Evolutionary conservation across 2,888 invertebrate species (phyloP).

Genomic region (Euzophera pinguis): DNA sequence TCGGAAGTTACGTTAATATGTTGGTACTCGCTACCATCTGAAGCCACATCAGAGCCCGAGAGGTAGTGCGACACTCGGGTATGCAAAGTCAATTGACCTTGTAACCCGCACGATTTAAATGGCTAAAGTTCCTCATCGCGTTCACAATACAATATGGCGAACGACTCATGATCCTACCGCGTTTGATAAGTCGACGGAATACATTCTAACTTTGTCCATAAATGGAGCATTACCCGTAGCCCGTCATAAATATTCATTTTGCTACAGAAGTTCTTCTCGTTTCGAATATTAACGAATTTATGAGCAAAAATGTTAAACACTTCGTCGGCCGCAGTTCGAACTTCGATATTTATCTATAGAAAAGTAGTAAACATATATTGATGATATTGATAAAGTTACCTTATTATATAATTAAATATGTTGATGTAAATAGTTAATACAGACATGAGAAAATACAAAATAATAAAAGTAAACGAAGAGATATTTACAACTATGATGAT

Average conservation of each 20-base stretch:
- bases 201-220: constrained; percentile 73
- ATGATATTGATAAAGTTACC: neutral
- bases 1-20: too few species aligned
- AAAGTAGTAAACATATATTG: constrained; percentile 1
- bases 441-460: neutral
- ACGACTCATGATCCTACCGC: constrained; percentile 44
- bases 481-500: too few species aligned
- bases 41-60: too few species aligned
- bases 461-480: neutral
- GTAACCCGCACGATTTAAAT: too few species aligned
- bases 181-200: constrained; percentile 62
- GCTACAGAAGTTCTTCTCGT: constrained; percentile 67
- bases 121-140: constrained; percentile 17
- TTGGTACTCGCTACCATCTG: too few species aligned
- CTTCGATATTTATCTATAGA: constrained; percentile 34
- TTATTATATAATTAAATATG: constrained; percentile 17
- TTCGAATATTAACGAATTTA: constrained; percentile 74
- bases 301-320: constrained; percentile 66
- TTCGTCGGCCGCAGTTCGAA: constrained; percentile 34
- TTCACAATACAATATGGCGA: constrained; percentile 27
- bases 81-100: too few species aligned
- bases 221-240: constrained; percentile 70
- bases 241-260: constrained; percentile 78
- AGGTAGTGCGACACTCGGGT: too few species aligned
- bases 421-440: neutral